These are phyloP conservation scores for Muscicapa comitata DNA, from an alignment of 2,797 vertebrate species.

Conservation along the genomic window DNA sequence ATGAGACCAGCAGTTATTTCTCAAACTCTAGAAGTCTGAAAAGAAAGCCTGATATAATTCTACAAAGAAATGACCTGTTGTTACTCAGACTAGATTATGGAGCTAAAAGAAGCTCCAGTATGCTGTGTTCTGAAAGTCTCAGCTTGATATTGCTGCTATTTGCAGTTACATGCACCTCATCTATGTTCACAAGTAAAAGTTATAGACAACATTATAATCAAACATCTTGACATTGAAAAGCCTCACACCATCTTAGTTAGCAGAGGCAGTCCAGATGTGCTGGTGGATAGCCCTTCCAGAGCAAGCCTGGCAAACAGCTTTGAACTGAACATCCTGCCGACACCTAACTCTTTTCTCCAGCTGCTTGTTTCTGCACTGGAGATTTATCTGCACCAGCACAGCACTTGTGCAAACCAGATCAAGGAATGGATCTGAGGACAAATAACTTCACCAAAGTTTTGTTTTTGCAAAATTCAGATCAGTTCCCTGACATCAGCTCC, in stretches of 20 bases:
- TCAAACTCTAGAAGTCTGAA: fast-evolving
- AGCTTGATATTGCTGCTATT: neutral
- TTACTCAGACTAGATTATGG: neutral
- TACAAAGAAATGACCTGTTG: neutral
- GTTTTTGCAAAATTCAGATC: neutral
- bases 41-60: neutral
- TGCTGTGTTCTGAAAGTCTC: neutral
- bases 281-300: neutral
- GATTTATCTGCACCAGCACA: neutral
- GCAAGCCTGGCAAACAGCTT: neutral
- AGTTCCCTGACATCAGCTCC: neutral
- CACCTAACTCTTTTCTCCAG: neutral
- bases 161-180: neutral
- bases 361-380: neutral
- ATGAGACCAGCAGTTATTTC: neutral
- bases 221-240: neutral
- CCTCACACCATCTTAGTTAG: neutral
- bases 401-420: neutral
- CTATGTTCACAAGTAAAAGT: neutral
- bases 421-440: neutral
- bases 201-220: neutral
- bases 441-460: neutral
- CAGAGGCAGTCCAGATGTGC: neutral
- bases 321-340: fast-evolving
- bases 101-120: neutral